These are phyloP conservation scores for Phylloscopus collybita DNA, from an alignment of 2,797 vertebrate genomes.

Conservation along the genomic window DNA sequence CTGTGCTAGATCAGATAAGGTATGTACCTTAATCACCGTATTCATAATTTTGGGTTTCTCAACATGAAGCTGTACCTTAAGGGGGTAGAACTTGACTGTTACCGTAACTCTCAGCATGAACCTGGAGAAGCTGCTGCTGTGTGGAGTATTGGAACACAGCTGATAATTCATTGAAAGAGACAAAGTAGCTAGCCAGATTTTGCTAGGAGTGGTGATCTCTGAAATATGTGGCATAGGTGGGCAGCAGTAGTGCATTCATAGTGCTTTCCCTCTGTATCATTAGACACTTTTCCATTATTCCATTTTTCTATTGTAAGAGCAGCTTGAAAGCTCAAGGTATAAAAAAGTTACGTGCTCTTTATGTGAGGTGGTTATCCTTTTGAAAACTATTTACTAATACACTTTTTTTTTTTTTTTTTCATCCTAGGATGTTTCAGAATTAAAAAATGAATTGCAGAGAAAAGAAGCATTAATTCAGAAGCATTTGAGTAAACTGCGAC, in stretches of 20 bases:
- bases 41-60: neutral
- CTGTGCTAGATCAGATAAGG: neutral
- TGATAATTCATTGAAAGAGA: neutral
- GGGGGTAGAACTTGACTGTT: neutral
- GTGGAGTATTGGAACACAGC: neutral
- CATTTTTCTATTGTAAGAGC: neutral
- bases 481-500: conserved; percentile 90
- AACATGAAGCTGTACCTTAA: neutral
- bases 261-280: neutral
- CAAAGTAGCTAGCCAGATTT: neutral
- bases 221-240: neutral
- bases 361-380: neutral
- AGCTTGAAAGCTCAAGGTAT: neutral
- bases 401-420: neutral
- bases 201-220: neutral
- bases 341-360: neutral
- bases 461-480: conserved; percentile 96
- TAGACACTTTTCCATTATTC: neutral
- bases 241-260: neutral
- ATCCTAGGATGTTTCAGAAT: conserved; percentile 91
- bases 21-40: neutral
- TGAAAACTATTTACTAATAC: neutral
- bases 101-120: fast-evolving
- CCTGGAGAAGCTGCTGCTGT: neutral
- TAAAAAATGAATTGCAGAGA: conserved; percentile 93